These are phyloP conservation scores for Gavialis gangeticus DNA, from an alignment of 2,113 vertebrate species.

Conservation along the genomic window DNA sequence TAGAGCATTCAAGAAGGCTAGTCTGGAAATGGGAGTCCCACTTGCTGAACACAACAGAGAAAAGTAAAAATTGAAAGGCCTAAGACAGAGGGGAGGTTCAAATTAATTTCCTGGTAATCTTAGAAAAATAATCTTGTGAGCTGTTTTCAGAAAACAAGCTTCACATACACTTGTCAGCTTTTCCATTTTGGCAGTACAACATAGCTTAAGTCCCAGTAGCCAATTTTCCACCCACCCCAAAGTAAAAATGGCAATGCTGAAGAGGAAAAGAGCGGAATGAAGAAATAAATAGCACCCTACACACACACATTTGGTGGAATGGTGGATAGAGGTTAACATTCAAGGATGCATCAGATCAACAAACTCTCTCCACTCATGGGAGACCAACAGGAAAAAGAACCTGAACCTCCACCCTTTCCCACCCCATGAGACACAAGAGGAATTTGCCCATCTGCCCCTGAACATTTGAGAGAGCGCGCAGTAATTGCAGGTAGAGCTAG, in stretches of 20 bases:
- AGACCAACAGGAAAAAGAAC: not conserved
- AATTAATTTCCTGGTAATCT: not conserved
- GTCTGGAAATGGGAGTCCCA: not conserved
- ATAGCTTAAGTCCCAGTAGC: not conserved
- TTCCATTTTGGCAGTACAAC: not conserved
- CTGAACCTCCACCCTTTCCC: not conserved
- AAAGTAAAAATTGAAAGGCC: not conserved
- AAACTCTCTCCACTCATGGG: not conserved
- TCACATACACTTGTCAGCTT: not conserved
- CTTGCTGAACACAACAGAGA: not conserved
- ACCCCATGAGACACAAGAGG: too few species aligned
- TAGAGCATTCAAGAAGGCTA: slow-evolving; percentile 1
- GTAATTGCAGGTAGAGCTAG: not conserved
- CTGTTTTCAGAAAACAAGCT: not conserved
- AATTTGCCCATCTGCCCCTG: not conserved
- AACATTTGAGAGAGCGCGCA: not conserved
- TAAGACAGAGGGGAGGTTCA: not conserved
- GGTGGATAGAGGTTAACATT: not conserved
- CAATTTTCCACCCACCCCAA: not conserved
- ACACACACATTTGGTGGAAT: not conserved
- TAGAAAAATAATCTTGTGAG: not conserved
- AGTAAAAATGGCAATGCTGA: not conserved
- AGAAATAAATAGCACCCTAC: too few species aligned
- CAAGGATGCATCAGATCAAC: not conserved
- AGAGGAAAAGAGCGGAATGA: not conserved